Evolutionary conservation across 2,113 vertebrate genomes (phyloP).

Genomic region (Scopus umbretta): DNA sequence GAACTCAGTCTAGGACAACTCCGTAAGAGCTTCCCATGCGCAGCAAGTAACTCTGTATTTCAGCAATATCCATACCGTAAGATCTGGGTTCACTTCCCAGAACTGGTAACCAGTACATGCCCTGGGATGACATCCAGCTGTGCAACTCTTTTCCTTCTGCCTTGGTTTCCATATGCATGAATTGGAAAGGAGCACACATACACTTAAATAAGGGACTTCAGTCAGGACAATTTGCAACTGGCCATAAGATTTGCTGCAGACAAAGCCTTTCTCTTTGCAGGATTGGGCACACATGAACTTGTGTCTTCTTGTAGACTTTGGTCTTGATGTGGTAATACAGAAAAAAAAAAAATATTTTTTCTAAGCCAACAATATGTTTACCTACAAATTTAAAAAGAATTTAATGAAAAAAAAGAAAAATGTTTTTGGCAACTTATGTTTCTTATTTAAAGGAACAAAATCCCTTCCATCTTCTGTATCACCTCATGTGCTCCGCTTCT

Average conservation of each 20-base stretch:
- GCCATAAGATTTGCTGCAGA: background rate
- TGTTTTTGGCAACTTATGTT: background rate
- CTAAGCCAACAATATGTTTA: background rate
- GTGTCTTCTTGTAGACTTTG: background rate
- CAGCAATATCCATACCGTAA: background rate
- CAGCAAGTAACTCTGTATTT: background rate
- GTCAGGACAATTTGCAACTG: background rate
- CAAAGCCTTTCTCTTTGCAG: background rate
- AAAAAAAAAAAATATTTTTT: background rate
- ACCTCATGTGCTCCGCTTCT: background rate
- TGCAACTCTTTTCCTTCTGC: background rate
- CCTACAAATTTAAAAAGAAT: background rate
- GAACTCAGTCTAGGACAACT: background rate
- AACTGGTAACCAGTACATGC: background rate
- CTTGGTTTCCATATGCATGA: background rate
- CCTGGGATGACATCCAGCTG: background rate
- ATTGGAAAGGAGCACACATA: background rate
- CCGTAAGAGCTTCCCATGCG: background rate
- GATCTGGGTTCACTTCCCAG: background rate
- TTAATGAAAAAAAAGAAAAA: background rate
- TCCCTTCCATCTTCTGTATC: background rate
- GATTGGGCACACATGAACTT: background rate
- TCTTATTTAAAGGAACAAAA: background rate
- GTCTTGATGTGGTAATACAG: background rate
- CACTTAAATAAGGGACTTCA: background rate